Percentiles rank a stretch among this genome's conserved stretches.
Evolutionary conservation across 2,113 vertebrate genomes (phyloP).

Genomic region (Trichechus manatus): DNA sequence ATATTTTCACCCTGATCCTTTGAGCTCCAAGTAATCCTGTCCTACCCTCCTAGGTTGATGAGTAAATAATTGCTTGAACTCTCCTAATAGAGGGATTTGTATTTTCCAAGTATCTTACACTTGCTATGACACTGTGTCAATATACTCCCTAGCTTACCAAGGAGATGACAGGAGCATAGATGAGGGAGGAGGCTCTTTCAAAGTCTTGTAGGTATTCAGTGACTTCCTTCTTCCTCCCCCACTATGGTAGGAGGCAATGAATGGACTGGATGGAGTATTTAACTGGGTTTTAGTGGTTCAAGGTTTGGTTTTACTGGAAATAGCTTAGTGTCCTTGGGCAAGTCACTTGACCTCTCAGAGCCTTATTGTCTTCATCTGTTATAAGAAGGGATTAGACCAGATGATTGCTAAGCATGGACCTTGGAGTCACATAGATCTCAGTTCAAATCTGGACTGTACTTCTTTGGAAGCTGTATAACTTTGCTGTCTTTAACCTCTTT

Average conservation of each 20-base stretch:
- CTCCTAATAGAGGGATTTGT: slow-evolving; percentile 60
- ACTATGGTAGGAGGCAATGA: not conserved
- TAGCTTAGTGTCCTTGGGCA: slow-evolving; percentile 23
- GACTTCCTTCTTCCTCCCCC: not conserved
- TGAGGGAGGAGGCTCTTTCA: not conserved
- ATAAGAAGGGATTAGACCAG: not conserved
- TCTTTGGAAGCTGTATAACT: not conserved
- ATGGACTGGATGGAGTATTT: not conserved
- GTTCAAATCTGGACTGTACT: not conserved
- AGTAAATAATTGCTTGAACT: slow-evolving; percentile 70
- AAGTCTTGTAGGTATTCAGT: not conserved
- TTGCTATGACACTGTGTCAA: slow-evolving; percentile 39
- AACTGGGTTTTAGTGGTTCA: not conserved
- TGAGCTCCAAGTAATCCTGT: slow-evolving; percentile 69
- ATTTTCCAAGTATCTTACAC: slow-evolving; percentile 56
- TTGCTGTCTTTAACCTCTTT: not conserved
- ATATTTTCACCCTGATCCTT: slow-evolving; percentile 68
- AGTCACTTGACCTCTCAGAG: not conserved
- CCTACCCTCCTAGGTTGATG: slow-evolving; percentile 40
- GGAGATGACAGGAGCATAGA: not conserved
- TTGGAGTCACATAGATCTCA: not conserved
- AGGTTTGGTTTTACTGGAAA: slow-evolving; percentile 7
- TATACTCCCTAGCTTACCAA: slow-evolving; percentile 48
- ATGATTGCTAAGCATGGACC: not conserved
- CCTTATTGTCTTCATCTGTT: not conserved